These are phyloP conservation scores for Drosophila hamatofila DNA, from an alignment of 2,888 invertebrate genomes.

Conservation along the genomic window DNA sequence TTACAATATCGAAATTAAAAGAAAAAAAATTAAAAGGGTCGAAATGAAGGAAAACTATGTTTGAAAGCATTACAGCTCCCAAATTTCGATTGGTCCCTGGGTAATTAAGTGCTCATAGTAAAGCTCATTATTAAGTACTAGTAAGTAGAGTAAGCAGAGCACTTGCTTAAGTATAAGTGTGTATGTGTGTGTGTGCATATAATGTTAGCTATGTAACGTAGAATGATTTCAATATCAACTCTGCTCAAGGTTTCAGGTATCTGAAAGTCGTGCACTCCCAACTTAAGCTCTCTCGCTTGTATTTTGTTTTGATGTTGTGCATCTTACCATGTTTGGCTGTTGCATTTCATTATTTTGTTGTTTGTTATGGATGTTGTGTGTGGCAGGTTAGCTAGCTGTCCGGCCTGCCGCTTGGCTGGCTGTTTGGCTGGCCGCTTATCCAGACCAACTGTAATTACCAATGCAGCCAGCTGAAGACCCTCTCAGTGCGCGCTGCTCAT, in stretches of 20 bases:
- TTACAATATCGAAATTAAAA: no score
- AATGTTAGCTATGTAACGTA: no score
- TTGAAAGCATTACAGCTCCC: no score
- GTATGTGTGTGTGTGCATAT: no score
- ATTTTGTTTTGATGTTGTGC: conserved; percentile 22
- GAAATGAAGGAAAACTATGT: no score
- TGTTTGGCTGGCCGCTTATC: not conserved
- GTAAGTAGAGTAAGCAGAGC: no score
- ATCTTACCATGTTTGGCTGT: conserved; percentile 19
- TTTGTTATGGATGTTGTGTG: conserved; percentile 4
- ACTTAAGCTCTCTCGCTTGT: not conserved
- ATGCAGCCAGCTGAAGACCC: conserved; percentile 18
- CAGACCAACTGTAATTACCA: conserved; percentile 30
- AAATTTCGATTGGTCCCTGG: no score
- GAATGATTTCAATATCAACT: not conserved
- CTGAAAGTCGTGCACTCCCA: not conserved
- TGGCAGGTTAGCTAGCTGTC: not conserved
- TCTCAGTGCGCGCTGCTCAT: conserved; percentile 20
- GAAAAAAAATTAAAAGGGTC: no score
- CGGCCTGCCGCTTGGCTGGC: not conserved
- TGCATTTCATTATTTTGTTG: conserved; percentile 15
- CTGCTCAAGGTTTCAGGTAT: not conserved
- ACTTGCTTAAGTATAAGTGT: no score
- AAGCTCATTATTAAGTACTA: no score
- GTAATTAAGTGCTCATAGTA: no score